Base-by-base conservation (phyloP, 35 echinoderm and acorn worm genomes). In the Nesometra sesokonis region DNA sequence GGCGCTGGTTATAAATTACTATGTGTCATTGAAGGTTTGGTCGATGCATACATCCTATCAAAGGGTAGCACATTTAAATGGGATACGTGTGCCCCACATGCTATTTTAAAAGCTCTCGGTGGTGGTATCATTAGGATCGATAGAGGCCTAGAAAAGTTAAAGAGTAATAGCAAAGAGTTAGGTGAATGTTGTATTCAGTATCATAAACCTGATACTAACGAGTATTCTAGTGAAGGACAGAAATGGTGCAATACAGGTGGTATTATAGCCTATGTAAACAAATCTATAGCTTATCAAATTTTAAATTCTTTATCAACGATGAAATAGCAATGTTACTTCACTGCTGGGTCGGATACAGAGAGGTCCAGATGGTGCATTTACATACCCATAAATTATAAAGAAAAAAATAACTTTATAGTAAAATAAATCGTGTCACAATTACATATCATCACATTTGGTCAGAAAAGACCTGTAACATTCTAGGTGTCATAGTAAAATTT, bases 41-140 rank as follows among this genome's bases (percentile, higher is more conserved):
- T 90, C 0, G 93, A 94, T 83, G 93, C 87, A 3, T 99, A 94
- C 77, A 84, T 99, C 4, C 82, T 99, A 19, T 92, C 92, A 23
- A 89, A 76, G 35, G 96, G 96, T 2, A 94, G 88, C 57, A 99
- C 96, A 4, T 99, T 92, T 80, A 99, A 99, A 46, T 99, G 96
- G 96, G 96, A 99, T 36, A 94, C 92, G 0, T 99, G 96, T 86
- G 92, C 87, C 0, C 92, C 96, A 11, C 96, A 99, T 80, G 92
- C 96, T 0, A 89, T 99, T 3, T 79, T 99, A 0, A 84, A 79
- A 29, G 94, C 96, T 11, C 46, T 99, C 0, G 93, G 93, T 9
- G 96, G 96, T 27, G 96, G 96, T 23, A 92, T 99, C 0, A 78
- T 94, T 32, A 46, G 91, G 36, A 83, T 85, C 13, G 13, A 38